A percentile compares a stretch with the other conserved stretches of the same genome.
Conservation (phyloP, 2,888 invertebrate genomes). For the Polymixis lichenea region DNA sequence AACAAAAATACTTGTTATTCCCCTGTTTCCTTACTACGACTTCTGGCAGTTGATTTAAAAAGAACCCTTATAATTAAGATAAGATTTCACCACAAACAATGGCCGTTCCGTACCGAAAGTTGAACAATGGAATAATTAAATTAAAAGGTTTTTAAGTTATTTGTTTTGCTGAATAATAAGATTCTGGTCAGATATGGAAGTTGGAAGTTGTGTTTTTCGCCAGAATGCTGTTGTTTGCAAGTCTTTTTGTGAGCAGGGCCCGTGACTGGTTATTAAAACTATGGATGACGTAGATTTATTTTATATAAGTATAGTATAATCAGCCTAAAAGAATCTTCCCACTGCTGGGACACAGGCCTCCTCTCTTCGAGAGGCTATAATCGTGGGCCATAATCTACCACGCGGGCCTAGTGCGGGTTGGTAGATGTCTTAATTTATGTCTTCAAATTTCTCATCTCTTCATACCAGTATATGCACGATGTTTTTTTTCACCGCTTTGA, state of each 20-base stretch:
- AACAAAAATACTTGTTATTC: slow-evolving; percentile 6
- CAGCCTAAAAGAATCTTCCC: no score
- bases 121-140: slow-evolving; percentile 60
- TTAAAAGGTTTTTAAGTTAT: slow-evolving; percentile 44
- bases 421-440: no score
- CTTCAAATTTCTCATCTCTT: no score
- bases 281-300: no score
- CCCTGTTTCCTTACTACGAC: neutral
- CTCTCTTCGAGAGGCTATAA: no score
- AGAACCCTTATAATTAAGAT: slow-evolving; percentile 61
- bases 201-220: slow-evolving; percentile 2
- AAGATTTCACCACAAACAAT: slow-evolving; percentile 54
- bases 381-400: no score
- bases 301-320: no score
- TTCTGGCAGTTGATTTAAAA: slow-evolving; percentile 44
- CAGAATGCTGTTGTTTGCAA: slow-evolving; percentile 20
- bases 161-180: slow-evolving; percentile 40
- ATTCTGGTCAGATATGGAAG: slow-evolving; percentile 37
- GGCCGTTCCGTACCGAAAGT: slow-evolving; percentile 22
- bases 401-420: no score
- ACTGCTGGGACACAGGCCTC: no score
- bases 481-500: no score
- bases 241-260: neutral
- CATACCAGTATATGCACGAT: no score
- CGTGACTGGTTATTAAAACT: neutral